These are phyloP conservation scores for Plotosus lineatus DNA, from an alignment of 2,113 vertebrate species.

Conservation along the genomic window DNA sequence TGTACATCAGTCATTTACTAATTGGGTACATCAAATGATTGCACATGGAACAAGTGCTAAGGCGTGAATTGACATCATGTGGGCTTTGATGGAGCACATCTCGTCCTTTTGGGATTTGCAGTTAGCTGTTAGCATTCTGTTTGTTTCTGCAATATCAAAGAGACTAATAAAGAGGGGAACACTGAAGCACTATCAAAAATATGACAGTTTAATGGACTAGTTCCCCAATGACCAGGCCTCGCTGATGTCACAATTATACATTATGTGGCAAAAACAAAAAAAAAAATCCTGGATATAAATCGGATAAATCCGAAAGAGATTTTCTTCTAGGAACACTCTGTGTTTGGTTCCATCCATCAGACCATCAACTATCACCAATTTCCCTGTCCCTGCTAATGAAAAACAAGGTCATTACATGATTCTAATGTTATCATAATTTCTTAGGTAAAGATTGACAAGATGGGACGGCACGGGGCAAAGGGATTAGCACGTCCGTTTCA, in stretches of 20 bases:
- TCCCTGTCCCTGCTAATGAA: background rate
- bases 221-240: slow-evolving; percentile 7
- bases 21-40: slow-evolving; percentile 43
- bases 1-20: slow-evolving; percentile 48
- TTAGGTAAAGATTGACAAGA: too few relatives aligned
- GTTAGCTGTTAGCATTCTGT: slow-evolving; percentile 22
- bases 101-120: slow-evolving; percentile 34
- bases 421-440: too few relatives aligned
- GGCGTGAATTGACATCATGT: slow-evolving; percentile 48
- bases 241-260: background rate
- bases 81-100: slow-evolving; percentile 44
- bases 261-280: background rate
- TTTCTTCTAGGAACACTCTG: too few relatives aligned
- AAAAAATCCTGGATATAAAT: too few relatives aligned
- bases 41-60: slow-evolving; percentile 32
- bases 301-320: background rate
- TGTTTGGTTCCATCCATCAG: background rate
- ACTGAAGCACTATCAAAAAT: slow-evolving; percentile 27
- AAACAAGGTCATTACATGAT: background rate
- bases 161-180: slow-evolving; percentile 7
- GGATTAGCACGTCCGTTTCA: too few relatives aligned
- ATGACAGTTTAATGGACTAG: slow-evolving; percentile 11
- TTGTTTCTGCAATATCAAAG: slow-evolving; percentile 21
- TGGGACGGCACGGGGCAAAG: too few relatives aligned
- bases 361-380: background rate